Evolutionary conservation across 2,888 invertebrate species (phyloP).

Genomic region (Amphipoea oculea): DNA sequence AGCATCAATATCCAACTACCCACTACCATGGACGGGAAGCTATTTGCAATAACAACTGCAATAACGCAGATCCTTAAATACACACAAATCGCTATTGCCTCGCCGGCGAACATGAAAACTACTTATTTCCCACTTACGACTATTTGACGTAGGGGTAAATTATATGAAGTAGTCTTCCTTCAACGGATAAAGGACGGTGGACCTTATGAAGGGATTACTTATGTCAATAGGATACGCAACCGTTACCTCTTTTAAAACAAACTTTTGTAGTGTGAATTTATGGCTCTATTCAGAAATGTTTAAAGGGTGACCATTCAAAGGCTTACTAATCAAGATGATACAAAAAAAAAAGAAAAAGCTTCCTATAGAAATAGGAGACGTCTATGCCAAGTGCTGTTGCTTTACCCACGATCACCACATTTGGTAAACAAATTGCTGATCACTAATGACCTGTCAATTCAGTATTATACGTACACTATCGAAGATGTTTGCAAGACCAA

Average conservation of each 20-base stretch:
- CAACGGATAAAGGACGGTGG: not conserved
- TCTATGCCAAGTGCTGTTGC: not conserved
- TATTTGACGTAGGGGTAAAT: slow-evolving; percentile 1
- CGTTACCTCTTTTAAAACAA: not conserved
- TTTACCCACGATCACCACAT: not conserved
- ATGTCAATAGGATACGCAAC: too few relatives aligned
- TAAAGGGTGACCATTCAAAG: not conserved
- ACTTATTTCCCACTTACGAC: slow-evolving; percentile 20
- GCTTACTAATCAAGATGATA: not conserved
- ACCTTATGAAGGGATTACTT: not conserved
- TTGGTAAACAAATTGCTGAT: not conserved
- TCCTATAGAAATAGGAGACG: not conserved
- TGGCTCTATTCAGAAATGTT: not conserved
- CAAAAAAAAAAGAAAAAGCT: not conserved
- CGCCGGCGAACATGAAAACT: slow-evolving; percentile 28
- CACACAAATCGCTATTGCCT: slow-evolving; percentile 37
- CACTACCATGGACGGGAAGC: slow-evolving; percentile 19
- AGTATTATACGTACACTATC: too few relatives aligned
- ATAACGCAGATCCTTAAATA: slow-evolving; percentile 38
- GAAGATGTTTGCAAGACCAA: too few relatives aligned
- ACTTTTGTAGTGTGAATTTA: not conserved
- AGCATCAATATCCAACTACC: slow-evolving; percentile 1
- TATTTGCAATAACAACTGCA: slow-evolving; percentile 20
- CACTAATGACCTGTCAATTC: not conserved
- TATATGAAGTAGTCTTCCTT: slow-evolving; percentile 13